These are phyloP conservation scores for Petrolisthes manimaculis DNA, from an alignment of 2,888 invertebrate species.

Conservation along the genomic window DNA sequence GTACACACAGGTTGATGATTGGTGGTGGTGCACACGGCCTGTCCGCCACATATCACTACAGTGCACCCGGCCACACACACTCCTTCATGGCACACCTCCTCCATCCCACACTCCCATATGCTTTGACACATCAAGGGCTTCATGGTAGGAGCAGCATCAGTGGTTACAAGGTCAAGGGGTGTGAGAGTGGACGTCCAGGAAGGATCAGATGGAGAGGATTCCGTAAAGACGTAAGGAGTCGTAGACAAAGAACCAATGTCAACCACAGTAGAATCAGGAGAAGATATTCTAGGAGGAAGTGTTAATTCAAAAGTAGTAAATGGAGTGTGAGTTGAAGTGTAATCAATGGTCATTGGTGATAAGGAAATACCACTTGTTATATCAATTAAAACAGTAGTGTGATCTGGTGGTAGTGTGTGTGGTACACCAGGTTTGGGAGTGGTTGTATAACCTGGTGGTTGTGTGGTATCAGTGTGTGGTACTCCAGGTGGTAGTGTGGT, in stretches of 20 bases:
- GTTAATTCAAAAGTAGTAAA: too few relatives aligned
- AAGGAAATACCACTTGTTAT: not conserved
- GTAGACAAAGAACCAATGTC: not conserved
- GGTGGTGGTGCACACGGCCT: slow-evolving; percentile 84
- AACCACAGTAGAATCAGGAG: not conserved
- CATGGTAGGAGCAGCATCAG: not conserved
- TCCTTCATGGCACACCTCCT: slow-evolving; percentile 40
- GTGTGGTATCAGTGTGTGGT: not conserved
- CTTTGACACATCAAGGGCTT: slow-evolving; percentile 8
- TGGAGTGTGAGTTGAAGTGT: too few relatives aligned
- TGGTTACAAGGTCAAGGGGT: not conserved
- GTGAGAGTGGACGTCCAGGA: not conserved
- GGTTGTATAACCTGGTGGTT: not conserved
- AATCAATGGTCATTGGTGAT: too few relatives aligned
- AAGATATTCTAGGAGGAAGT: not conserved
- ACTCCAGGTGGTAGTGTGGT: not conserved
- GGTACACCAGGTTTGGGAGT: not conserved
- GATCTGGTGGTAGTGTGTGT: not conserved
- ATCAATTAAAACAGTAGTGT: not conserved
- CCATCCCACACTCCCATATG: slow-evolving; percentile 24
- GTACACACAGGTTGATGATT: slow-evolving; percentile 89
- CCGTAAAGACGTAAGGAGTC: not conserved
- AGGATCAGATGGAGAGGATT: not conserved
- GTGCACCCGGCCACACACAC: slow-evolving; percentile 50
- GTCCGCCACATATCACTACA: slow-evolving; percentile 77